These are phyloP conservation scores for Galaxias olidus DNA, from an alignment of 2,797 vertebrate species.

Conservation along the genomic window DNA sequence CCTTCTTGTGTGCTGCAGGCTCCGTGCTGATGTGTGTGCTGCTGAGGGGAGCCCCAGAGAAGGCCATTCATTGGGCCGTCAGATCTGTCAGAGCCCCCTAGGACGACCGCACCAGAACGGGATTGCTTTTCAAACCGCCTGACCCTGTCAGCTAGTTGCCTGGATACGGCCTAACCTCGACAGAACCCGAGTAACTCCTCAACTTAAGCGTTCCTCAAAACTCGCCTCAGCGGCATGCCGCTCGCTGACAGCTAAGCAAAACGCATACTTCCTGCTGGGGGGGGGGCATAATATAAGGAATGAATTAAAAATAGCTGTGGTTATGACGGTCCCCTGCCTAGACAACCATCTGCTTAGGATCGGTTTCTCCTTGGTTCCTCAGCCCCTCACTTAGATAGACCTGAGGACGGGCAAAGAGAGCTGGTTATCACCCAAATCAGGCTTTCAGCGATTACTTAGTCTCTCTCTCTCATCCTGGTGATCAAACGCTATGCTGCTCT, in stretches of 20 bases:
- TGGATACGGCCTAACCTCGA: conserved; percentile 37
- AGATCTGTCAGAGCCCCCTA: conserved; percentile 43
- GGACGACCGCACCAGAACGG: conserved; percentile 53
- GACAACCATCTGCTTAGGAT: conserved; percentile 70
- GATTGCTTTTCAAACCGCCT: conserved; percentile 47
- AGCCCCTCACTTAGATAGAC: conserved; percentile 37
- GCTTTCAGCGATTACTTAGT: conserved; percentile 72
- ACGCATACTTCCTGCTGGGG: conserved; percentile 54
- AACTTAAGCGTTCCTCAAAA: conserved; percentile 55
- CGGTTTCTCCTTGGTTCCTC: conserved; percentile 69
- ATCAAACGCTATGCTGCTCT: conserved; percentile 43
- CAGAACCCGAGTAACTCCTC: conserved; percentile 51
- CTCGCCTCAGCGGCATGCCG: conserved; percentile 55
- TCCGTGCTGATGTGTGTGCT: background rate
- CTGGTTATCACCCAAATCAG: conserved; percentile 70
- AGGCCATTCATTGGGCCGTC: conserved; percentile 56
- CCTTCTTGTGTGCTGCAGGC: no score
- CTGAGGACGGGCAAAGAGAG: background rate
- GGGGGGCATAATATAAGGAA: conserved; percentile 26
- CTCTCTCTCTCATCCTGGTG: conserved; percentile 33
- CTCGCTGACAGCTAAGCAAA: conserved; percentile 62
- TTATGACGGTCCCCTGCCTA: conserved; percentile 38
- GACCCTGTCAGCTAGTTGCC: conserved; percentile 43
- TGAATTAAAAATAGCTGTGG: conserved; percentile 48
- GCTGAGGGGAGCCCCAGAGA: conserved; percentile 47